Base-by-base conservation (phyloP, 1,140 invertebrate species). In the Lasaia peninsularis region DNA sequence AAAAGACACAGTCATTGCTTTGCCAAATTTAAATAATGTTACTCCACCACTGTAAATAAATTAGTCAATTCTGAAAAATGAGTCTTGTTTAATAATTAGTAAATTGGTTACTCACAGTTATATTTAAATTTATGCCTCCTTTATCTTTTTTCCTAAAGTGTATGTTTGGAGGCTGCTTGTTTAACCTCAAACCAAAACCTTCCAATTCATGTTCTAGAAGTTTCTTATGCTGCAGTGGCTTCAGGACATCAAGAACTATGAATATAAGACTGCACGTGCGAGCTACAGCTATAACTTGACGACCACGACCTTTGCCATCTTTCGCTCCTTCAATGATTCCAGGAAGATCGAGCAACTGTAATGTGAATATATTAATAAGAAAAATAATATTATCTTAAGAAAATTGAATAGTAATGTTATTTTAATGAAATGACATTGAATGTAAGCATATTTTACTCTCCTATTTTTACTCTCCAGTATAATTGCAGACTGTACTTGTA, bases 271-370 rank as follows among this genome's bases (percentile, higher is more conserved):
- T 98, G 81, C 98, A 99, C 0, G 99, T 99, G 62, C 98, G 91
- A 0, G 99, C 99, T 0, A 99, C 99, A 21, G 99, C 98, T 80
- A 99, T 99, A 4, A 99, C 99, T 91, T 99, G 99, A 73, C 98
- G 93, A 92, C 99, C 98, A 88, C 98, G 89, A 91, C 98, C 98
- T 90, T 99, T 99, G 34, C 97, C 97, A 86, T 99, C 99, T 86
- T 99, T 99, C n/a, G 99, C 99, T 67, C 99, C 99, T 91, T 99
- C 99, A 80, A 99, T 99, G 86, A 99, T 99, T 91, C 99, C 99
- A 62, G 99, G 99, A 62, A 99, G 92, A 94, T 99, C 99, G 2
- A 99, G 90, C 20, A 99, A 89, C 94, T 98, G 86, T 44, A 91
- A 78, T 48, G 49, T n/a, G 31, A 11, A 54, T 7, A 28, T 6